These are phyloP conservation scores for Cynaeus angustus DNA, from an alignment of 2,888 invertebrate genomes.

Conservation along the genomic window DNA sequence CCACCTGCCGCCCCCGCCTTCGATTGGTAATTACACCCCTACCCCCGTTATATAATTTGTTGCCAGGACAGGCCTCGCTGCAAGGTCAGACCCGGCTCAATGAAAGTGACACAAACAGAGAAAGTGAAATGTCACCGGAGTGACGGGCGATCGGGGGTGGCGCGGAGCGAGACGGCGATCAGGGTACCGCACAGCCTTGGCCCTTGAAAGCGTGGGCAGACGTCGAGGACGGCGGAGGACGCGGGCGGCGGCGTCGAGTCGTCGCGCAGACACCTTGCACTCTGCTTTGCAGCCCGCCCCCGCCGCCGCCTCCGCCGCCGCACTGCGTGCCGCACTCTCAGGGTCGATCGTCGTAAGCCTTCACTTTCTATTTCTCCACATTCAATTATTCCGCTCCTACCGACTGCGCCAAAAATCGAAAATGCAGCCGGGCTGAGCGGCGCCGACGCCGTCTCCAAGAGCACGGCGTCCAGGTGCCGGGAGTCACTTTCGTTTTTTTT, in stretches of 20 bases:
- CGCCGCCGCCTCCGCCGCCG: constrained; percentile 53
- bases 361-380: constrained; percentile 60
- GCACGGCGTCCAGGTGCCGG: constrained; percentile 27
- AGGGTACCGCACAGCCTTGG: constrained; percentile 61
- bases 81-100: constrained; percentile 52
- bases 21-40: constrained; percentile 9
- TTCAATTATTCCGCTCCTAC: constrained; percentile 54
- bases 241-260: constrained; percentile 71
- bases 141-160: constrained; percentile 46
- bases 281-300: constrained; percentile 68
- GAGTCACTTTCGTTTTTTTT: constrained; percentile 5
- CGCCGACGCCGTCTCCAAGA: constrained; percentile 48
- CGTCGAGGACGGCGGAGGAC: constrained; percentile 58
- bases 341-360: constrained; percentile 57
- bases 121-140: constrained; percentile 53
- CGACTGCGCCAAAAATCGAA: constrained; percentile 47
- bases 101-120: constrained; percentile 52
- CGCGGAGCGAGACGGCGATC: constrained; percentile 39
- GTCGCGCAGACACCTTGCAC: constrained; percentile 74
- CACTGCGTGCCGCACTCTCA: constrained; percentile 57
- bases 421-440: constrained; percentile 42
- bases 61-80: constrained; percentile 50
- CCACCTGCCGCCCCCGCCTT: constrained; percentile 2
- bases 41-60: constrained; percentile 40
- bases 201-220: constrained; percentile 61